Percentiles rank a stretch among this genome's conserved stretches.
Conservation (phyloP, 1,140 invertebrate genomes). For the Lordiphosa mommai region DNA sequence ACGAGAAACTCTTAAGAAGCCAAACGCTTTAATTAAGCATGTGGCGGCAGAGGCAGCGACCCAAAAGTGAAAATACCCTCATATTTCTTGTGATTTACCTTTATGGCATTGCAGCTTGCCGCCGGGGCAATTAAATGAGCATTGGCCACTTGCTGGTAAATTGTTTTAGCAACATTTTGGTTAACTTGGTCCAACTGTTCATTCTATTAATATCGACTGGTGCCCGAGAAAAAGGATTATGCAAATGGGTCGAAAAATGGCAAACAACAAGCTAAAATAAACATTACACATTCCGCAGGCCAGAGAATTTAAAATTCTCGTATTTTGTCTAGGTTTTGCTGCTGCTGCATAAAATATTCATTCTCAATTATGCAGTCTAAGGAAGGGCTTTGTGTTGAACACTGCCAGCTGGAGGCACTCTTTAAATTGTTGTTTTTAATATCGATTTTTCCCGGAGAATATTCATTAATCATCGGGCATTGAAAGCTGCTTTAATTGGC, state of each 20-base stretch:
- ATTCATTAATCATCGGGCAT: conserved; percentile 59
- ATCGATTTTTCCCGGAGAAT: conserved; percentile 39
- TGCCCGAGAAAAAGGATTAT: conserved; percentile 38
- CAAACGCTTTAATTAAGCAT: conserved; percentile 76
- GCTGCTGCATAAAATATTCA: not conserved
- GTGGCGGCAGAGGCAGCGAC: conserved; percentile 64
- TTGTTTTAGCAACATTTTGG: conserved; percentile 39
- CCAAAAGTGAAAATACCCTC: conserved; percentile 76
- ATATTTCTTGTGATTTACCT: conserved; percentile 76
- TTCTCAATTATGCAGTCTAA: not conserved
- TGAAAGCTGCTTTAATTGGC: conserved; percentile 56
- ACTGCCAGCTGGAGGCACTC: not conserved
- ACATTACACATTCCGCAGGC: not conserved
- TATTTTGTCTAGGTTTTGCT: not conserved
- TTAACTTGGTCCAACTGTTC: not conserved
- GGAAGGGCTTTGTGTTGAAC: not conserved
- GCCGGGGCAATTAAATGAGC: conserved; percentile 59
- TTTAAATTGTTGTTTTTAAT: conserved; percentile 4
- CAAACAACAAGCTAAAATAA: conserved; percentile 5
- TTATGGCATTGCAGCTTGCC: conserved; percentile 42
- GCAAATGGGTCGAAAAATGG: conserved; percentile 45
- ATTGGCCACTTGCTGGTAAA: conserved; percentile 27
- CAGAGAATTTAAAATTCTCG: conserved; percentile 13
- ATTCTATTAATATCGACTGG: not conserved
- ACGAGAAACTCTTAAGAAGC: conserved; percentile 75